Evolutionary conservation across 2,113 vertebrate species (phyloP).

Genomic region (Pachycephala philippinensis): DNA sequence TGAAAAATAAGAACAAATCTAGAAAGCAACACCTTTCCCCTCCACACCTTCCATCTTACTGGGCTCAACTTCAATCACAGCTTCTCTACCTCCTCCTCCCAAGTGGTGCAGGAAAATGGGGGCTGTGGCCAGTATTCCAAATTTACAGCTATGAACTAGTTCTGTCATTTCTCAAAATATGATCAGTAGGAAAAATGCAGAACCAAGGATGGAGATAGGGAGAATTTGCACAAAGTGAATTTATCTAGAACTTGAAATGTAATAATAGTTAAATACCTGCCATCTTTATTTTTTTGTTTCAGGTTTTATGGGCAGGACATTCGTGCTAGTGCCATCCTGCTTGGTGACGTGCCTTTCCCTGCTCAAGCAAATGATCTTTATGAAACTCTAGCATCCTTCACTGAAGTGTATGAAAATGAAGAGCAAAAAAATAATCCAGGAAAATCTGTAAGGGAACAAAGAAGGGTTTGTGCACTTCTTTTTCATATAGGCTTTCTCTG

Average conservation of each 20-base stretch:
- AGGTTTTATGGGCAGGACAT: slow-evolving; percentile 92
- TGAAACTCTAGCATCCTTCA: slow-evolving; percentile 82
- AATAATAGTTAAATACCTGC: background rate
- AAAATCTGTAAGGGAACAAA: slow-evolving; percentile 48
- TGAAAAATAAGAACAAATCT: background rate
- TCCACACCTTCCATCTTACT: background rate
- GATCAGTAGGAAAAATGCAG: background rate
- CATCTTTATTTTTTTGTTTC: background rate
- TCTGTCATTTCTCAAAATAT: background rate
- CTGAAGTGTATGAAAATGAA: slow-evolving; percentile 82
- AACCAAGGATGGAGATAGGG: too few species aligned
- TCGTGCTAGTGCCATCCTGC: slow-evolving; percentile 88
- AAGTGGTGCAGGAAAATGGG: background rate
- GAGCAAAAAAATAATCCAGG: slow-evolving; percentile 60
- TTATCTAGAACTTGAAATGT: background rate
- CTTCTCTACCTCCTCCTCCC: background rate
- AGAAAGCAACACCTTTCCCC: background rate
- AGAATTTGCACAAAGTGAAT: background rate
- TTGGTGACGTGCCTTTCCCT: slow-evolving; percentile 85
- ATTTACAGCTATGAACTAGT: background rate
- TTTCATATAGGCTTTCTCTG: background rate
- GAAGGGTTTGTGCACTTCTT: slow-evolving; percentile 20
- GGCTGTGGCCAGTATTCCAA: background rate
- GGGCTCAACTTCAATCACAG: background rate
- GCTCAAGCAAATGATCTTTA: slow-evolving; percentile 84